Percentiles rank a stretch among this genome's conserved stretches.
These are phyloP conservation scores for Drosophila simulans DNA, from an alignment of 1,140 invertebrate genomes.

Conservation along the genomic window DNA sequence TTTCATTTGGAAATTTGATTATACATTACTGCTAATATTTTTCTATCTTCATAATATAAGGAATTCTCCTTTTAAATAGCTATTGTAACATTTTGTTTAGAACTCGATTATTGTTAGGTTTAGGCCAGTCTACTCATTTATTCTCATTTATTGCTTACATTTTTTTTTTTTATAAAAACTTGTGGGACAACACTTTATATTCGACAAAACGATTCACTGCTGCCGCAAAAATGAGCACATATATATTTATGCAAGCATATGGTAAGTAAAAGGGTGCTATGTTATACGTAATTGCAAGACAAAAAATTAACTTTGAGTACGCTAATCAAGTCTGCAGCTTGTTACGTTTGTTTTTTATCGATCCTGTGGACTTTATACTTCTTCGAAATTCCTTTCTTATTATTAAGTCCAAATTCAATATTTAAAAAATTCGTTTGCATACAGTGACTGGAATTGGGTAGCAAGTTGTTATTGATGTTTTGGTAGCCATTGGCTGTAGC, in stretches of 20 bases:
- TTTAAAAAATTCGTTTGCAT: constrained; percentile 69
- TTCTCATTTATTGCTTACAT: constrained; percentile 18
- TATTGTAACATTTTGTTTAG: constrained; percentile 27
- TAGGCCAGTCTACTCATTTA: constrained; percentile 15
- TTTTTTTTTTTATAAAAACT: constrained; percentile 22
- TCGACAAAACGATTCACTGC: constrained; percentile 57
- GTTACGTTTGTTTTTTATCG: constrained; percentile 47
- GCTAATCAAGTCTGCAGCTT: not conserved
- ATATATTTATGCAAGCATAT: constrained; percentile 80
- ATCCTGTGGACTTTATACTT: constrained; percentile 49
- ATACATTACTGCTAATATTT: no score
- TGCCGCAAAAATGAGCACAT: constrained; percentile 82
- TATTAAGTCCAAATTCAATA: constrained; percentile 46
- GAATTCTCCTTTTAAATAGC: constrained; percentile 42
- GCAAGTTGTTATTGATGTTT: no score
- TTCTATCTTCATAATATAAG: no score
- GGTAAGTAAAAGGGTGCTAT: constrained; percentile 59
- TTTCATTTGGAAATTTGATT: constrained; percentile 42
- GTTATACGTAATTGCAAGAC: not conserved
- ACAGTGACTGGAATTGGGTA: constrained; percentile 29
- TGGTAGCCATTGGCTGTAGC: no score
- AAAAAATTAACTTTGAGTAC: not conserved
- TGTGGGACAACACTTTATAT: constrained; percentile 18
- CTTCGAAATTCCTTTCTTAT: constrained; percentile 13
- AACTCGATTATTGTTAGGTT: constrained; percentile 10